Base-by-base conservation (phyloP, 2,797 vertebrate genomes). In the Cyclura pinguis region DNA sequence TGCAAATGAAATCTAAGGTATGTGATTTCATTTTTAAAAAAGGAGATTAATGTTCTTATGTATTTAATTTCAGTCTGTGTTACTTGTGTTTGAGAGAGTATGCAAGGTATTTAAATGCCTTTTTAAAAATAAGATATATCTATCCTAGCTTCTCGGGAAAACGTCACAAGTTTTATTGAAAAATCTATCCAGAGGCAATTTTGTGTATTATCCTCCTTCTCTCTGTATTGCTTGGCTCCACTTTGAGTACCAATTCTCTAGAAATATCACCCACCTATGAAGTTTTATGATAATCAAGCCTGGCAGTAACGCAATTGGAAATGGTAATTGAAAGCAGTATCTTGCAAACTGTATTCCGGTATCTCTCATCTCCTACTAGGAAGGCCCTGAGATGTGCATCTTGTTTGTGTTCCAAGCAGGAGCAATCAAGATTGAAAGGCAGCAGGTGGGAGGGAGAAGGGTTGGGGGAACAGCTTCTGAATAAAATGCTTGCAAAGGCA, bases 301-400 rank as follows among this genome's bases (percentile, higher is more conserved):
- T 95, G 96, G 88, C 90, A 96, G 86, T 67, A 94, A 85, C 0
- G 0, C 85, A 86, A 88, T 59, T 95, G 92, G 87, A 95, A 93
- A 96, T 95, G 93, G 94, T 95, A 96, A 97, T 94, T 96, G 93
- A 95, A 96, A 97, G 92, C 35, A 5, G 87, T 86, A 85, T 95
- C 95, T 96, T 89, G 90, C 24, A 6, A 86, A 88, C 91, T 95
- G 83, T 85, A 81, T 93, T 95, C 94, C 14, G 13, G 86, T 87
- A 94, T 85, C 78, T 92, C 93, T 94, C 81, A 67, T 93, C 92
- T 94, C 89, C 92, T 84, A 52, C 83, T 59, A 8, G 0, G 88
- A 57, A 57, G 92, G 85, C 77, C 69, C 91, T 81, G 1, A 93
- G 96, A 95, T 94, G 89, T 85, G 91, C 91, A 0, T 4, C 89